Conservation (phyloP, 2,797 vertebrate genomes). For the Molothrus aeneus region DNA sequence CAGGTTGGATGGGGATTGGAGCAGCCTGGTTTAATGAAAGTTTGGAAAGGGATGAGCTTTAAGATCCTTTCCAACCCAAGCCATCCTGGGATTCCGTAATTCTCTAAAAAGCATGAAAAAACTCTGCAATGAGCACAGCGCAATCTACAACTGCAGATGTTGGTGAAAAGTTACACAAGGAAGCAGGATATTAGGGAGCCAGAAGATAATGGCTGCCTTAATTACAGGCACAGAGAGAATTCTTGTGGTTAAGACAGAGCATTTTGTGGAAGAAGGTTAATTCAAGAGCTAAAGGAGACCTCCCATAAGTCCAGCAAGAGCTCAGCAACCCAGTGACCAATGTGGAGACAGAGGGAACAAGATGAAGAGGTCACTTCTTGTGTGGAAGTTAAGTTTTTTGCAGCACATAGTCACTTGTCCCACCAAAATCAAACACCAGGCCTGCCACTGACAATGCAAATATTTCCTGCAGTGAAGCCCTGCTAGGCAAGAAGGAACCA, state of each 20-base stretch:
- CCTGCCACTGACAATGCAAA: not conserved
- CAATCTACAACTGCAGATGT: not conserved
- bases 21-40: not conserved
- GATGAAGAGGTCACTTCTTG: not conserved
- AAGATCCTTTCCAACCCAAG: not conserved
- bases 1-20: not conserved
- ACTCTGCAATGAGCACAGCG: not conserved
- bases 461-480: not conserved
- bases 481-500: not conserved
- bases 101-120: not conserved
- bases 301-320: not conserved
- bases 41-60: not conserved
- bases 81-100: not conserved
- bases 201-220: not conserved
- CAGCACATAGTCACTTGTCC: accelerated
- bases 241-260: not conserved
- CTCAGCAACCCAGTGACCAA: not conserved
- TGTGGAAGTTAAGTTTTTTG: not conserved
- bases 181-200: not conserved
- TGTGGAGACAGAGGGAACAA: not conserved
- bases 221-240: not conserved
- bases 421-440: not conserved
- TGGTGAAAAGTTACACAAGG: accelerated
- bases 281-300: not conserved
- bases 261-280: not conserved